Evolutionary conservation across 2,888 invertebrate species (phyloP), one percentile per base, ranked within the genome.

Genomic region (Tachina fera): DNA sequence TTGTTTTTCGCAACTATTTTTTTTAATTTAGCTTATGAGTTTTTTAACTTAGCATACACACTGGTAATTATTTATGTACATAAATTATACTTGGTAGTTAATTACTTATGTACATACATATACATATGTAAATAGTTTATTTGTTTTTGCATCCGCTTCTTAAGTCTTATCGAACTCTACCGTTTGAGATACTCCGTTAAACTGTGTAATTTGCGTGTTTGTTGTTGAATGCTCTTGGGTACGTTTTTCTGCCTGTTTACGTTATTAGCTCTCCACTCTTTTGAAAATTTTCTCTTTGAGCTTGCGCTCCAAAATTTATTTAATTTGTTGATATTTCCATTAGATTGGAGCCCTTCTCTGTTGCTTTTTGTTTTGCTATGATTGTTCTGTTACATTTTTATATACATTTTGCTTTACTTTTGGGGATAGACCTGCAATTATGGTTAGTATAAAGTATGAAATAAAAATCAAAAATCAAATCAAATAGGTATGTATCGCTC

Each of bases 121-220:
- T 56, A 10, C 9, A 31, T 67, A 56, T 76, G n/a, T 16, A 14
- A n/a, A 41, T 51, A 45, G 41, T 19, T 2, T 14, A 49, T 14
- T n/a, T 14, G 13, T 11, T 67, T 71, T 76, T 63, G 41, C 19
- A 56, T 63, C 68, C 83, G 86, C 67, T 58, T 71, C 60, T 39
- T 68, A 11, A 9, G 39, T 75, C 51, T 41, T 47, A 67, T 22
- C 65, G 58, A 75, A 86, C 83, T 76, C 61, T 31, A 45, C 61
- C 67, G 61, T 80, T 72, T 79, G 86, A 76, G 53, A 71, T 80
- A 83, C 76, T 76, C 76, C 76, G 49, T 80, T 76, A 71, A 83
- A 86, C 86, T 86, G 79, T 53, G 58, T 61, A 45, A 47, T 83
- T 72, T 39, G 67, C 19, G n/a, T n/a, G 56, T 58, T 68, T 53